Evolutionary conservation across 2,888 invertebrate species (phyloP).

Genomic region (Ferdinandea cuprea): DNA sequence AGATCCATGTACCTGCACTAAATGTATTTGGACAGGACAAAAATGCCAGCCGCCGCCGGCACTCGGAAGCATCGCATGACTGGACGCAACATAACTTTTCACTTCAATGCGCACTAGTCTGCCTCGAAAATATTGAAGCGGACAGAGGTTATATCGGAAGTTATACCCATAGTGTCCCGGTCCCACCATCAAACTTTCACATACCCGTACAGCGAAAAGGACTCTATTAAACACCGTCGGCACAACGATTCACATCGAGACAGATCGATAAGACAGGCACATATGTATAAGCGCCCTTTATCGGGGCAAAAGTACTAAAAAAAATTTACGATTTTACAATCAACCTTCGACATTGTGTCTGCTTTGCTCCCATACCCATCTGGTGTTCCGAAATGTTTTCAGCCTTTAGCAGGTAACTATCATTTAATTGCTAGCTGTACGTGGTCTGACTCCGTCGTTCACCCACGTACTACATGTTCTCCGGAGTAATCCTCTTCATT

Average conservation of each 20-base stretch:
- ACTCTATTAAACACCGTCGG: constrained; percentile 51
- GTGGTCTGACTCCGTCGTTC: constrained; percentile 31
- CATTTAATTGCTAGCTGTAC: constrained; percentile 59
- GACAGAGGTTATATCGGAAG: constrained; percentile 21
- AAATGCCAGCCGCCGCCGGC: constrained; percentile 34
- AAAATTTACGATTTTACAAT: constrained; percentile 18
- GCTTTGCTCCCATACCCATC: neutral
- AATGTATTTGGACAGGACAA: neutral
- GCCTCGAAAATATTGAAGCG: constrained; percentile 17
- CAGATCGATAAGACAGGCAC: constrained; percentile 39
- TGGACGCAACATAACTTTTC: constrained; percentile 67
- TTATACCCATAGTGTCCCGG: neutral
- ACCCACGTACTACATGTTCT: constrained; percentile 11
- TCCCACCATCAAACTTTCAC: neutral
- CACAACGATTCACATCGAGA: constrained; percentile 32
- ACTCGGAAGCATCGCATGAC: constrained; percentile 41
- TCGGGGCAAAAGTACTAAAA: neutral
- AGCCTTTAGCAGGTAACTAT: constrained; percentile 54
- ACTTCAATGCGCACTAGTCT: constrained; percentile 42
- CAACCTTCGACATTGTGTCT: constrained; percentile 24
- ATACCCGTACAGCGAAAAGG: constrained; percentile 8
- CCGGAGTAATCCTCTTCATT: constrained; percentile 48
- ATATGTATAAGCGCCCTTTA: constrained; percentile 1
- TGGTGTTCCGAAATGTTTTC: constrained; percentile 8
- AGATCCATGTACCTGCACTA: neutral